Evolutionary conservation across 2,113 vertebrate species (phyloP), one percentile per base, ranked within the genome.

Genomic region (Rana temporaria): DNA sequence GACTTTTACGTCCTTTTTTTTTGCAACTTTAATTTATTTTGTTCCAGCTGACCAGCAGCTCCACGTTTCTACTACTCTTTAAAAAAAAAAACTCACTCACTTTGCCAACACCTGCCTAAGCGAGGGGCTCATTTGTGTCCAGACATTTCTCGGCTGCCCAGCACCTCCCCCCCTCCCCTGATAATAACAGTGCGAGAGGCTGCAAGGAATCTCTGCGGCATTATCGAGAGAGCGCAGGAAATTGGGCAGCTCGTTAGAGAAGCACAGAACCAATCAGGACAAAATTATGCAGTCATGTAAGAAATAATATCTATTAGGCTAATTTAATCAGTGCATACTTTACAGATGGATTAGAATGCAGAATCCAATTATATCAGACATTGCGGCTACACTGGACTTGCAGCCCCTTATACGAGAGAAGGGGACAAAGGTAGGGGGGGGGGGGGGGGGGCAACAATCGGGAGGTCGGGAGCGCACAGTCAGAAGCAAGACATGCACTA

Each of bases 301-400:
- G 94, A 95, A 96, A 96, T 94, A 94, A 94, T 93, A 95, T 95
- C 96, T 95, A 97, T 98, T 97, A 97, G 95, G 93, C 95, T 98
- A 96, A 98, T 98, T 96, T 95, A 97, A 98, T 98, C 97, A 97
- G 94, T 85, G 89, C 93, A 92, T 94, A 95, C 93, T 95, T 96
- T 96, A 94, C 96, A 96, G 95, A 96, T 95, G 95, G 96, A 95
- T 96, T 96, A 95, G 93, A 94, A 95, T 92, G 94, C 93, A 92
- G 95, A 92, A 94, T 95, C 95, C 96, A 98, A 98, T 98, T 97
- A 97, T 95, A 96, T 93, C 88, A 91, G 92, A 92, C 92, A 88
- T 95, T 94, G 85, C 89, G 91, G 86, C 92, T 84, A 86, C 75
- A 82, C 87, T 76, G 88, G 90, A 82, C 89, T 94, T 93, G 93